Evolutionary conservation across 2,888 invertebrate species (phyloP).

Genomic region (Pollenia amentaria): DNA sequence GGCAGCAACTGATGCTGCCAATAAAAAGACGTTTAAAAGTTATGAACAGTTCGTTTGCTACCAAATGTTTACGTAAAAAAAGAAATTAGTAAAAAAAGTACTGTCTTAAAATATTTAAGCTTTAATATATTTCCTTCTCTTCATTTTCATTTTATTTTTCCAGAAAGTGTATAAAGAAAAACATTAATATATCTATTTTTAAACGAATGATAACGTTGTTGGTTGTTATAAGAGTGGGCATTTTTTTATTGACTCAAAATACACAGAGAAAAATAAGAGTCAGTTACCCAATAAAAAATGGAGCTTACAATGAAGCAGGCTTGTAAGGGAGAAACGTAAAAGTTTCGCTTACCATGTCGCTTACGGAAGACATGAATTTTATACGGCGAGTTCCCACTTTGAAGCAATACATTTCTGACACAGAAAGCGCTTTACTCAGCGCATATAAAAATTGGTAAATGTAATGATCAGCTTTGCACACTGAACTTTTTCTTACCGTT

Average conservation of each 20-base stretch:
- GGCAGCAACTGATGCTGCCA: not conserved
- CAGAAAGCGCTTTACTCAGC: too few relatives aligned
- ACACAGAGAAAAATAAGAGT: not conserved
- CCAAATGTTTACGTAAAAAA: slow-evolving; percentile 69
- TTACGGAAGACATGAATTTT: too few relatives aligned
- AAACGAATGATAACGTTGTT: slow-evolving; percentile 30
- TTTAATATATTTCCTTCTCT: not conserved
- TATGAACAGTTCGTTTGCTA: slow-evolving; percentile 75
- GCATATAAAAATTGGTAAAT: too few relatives aligned
- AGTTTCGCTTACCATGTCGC: too few relatives aligned
- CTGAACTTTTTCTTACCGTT: too few relatives aligned
- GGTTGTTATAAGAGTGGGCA: slow-evolving; percentile 3
- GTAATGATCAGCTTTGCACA: too few relatives aligned
- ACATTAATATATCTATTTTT: slow-evolving; percentile 6
- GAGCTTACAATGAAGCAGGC: too few relatives aligned
- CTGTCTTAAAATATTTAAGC: slow-evolving; percentile 51
- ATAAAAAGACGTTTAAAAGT: slow-evolving; percentile 72
- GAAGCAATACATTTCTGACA: too few relatives aligned
- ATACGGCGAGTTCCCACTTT: too few relatives aligned
- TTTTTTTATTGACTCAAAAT: not conserved
- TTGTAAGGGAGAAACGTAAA: too few relatives aligned
- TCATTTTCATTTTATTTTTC: not conserved
- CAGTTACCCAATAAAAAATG: too few relatives aligned
- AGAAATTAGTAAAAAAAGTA: slow-evolving; percentile 73
- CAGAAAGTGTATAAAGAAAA: too few relatives aligned